A percentile compares a stretch with the other conserved stretches of the same genome.
Evolutionary conservation across 2,888 invertebrate genomes (phyloP).

Genomic region (Hecatera dysodea): DNA sequence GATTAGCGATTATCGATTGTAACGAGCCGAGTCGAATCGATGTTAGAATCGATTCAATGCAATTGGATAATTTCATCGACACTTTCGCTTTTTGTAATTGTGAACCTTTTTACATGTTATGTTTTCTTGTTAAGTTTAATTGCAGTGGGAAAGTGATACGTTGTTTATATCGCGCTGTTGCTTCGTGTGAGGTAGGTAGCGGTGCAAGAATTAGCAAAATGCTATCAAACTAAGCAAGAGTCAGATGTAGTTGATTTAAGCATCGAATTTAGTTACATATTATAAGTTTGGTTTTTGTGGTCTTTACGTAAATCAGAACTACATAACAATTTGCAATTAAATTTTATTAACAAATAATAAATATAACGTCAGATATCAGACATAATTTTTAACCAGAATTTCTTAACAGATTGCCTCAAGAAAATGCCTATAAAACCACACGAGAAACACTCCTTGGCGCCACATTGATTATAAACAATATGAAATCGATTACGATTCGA

Average conservation of each 20-base stretch:
- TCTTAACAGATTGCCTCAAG: not conserved
- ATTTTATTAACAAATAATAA: not conserved
- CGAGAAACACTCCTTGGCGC: constrained; percentile 38
- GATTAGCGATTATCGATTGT: constrained; percentile 74
- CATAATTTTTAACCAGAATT: not conserved
- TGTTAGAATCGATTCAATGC: constrained; percentile 72
- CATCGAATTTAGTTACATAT: too few relatives aligned
- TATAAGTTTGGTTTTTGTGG: too few relatives aligned
- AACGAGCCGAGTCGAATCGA: constrained; percentile 74
- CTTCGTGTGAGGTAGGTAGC: not conserved
- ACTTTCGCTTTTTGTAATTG: constrained; percentile 76
- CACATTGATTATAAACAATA: constrained; percentile 37
- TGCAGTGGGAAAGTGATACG: constrained; percentile 62
- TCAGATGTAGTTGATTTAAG: not conserved
- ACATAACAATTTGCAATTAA: not conserved
- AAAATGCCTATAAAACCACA: constrained; percentile 18
- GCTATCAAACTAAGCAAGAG: not conserved
- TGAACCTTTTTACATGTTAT: constrained; percentile 62
- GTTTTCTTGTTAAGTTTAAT: constrained; percentile 58
- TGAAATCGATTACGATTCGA: constrained; percentile 45
- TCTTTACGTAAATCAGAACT: not conserved
- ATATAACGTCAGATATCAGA: not conserved
- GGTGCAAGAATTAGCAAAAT: not conserved
- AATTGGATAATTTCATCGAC: constrained; percentile 61
- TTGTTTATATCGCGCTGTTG: not conserved